Evolutionary conservation across 2,888 invertebrate species (phyloP), one percentile per base, ranked within the genome.

Genomic region (Nomada fabriciana): DNA sequence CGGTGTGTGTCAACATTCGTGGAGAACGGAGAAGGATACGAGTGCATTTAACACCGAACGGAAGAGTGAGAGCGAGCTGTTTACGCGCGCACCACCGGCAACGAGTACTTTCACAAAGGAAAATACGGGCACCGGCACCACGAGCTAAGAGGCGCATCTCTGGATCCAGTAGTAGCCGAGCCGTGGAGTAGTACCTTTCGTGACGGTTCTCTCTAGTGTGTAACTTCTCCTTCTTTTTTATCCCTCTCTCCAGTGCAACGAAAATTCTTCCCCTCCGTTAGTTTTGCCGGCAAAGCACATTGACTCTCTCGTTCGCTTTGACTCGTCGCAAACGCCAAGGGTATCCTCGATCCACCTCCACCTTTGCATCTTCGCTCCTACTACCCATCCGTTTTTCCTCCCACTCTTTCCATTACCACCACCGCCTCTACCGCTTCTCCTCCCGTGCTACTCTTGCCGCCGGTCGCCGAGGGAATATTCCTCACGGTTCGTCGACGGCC

Each of bases 131-230:
- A 72, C 72, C 80, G 78, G 80, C 75, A 69, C 72, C 53, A 72
- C 80, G 72, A 61, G 84, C 81, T 65, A 77, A 86, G 86, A 72
- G 84, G 79, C 83, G 84, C 82, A 83, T 80, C 81, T 84, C 76
- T 84, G 80, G 75, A 83, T 82, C 86, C 90, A 91, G 91, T 91
- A 87, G 89, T 86, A 87, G 72, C 86, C 85, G 88, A 86, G 88
- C 88, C 69, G 80, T 82, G 86, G 86, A 87, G 87, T 81, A 82
- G 87, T 87, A 84, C 85, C 73, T 86, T 47, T 87, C 86, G 88
- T 82, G 82, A 82, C 76, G 76, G 71, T 83, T 68, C 73, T 68
- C 65, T 74, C 47, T 77, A 53, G 61, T 47, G 78, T 59, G 75
- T 69, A 43, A 64, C 71, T 82, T 83, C 83, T 80, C 76, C 80